Base-by-base conservation (phyloP, 2,113 vertebrate species). In the Sylvilagus bachmani region DNA sequence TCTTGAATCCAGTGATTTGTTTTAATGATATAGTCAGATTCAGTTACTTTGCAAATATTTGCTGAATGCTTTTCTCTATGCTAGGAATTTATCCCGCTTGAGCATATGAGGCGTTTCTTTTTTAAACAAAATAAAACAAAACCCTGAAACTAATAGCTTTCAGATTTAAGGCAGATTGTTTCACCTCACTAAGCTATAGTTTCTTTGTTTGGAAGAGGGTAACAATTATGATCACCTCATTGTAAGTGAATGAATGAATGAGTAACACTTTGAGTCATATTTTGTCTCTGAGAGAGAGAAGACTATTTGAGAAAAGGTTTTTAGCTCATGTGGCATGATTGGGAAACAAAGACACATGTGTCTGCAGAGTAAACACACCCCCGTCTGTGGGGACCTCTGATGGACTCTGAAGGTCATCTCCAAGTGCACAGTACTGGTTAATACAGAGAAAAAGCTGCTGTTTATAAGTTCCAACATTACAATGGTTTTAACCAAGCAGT, bases 201-300 rank as follows among this genome's bases (percentile, higher is more conserved):
- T 82, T 82, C 13, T 92, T 86, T 55, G 16, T 92, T 75, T 86
- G 38, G 61, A n/a, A 89, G 53, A 77, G 24, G 80, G 8, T 86
- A 74, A 73, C 44, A 75, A 81, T 31, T 74, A 5, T 69, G 29
- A 58, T 58, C 24, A 27, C 24, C 31, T 81, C 61, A 70, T 70
- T 4, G 14, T 44, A 36, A 80, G 19, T n/a, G 61, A 51, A 73
- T 83, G 58, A 51, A 33, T 51, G 67, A 64, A 58, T 31, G 36
- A 69, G 13, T 62, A 21, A 53, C 38, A 49, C 64, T 78, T 74
- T 53, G 73, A 82, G 49, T 82, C 5, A 14, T n/a, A 12, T 10
- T 82, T 92, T 82, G 51, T 62, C 64, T 70, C 82, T 88, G 29
- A 70, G 25, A 51, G 36, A 66, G 31, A 11, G 21, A 55, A 61